phyloP scores from a whole-genome alignment of 2,888 invertebrate genomes.

The Xestoiulus laeticollis region DNA sequence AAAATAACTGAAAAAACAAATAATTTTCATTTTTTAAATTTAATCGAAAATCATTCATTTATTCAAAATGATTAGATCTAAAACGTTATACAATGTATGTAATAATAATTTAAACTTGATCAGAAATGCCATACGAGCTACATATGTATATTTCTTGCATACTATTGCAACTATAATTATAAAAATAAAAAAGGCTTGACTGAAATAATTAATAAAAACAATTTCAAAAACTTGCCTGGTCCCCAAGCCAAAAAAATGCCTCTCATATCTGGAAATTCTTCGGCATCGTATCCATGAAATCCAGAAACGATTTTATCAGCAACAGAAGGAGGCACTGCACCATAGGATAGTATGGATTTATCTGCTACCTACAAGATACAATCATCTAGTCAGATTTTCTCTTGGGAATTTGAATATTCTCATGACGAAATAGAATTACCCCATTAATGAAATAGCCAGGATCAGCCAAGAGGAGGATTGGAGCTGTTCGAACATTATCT shows the following conservation, averaged over 20 bases:
- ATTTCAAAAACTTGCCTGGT: conserved; percentile 59
- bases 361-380: neutral
- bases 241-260: conserved; percentile 62
- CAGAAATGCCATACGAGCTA: neutral
- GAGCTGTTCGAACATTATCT: conserved; percentile 61
- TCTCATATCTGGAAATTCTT: conserved; percentile 60
- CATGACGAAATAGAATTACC: neutral
- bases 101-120: neutral
- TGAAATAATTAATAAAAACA: neutral
- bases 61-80: no score
- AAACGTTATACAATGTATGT: no score
- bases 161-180: neutral
- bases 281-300: conserved; percentile 60
- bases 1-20: no score
- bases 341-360: conserved; percentile 49
- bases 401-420: neutral
- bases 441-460: conserved; percentile 59
- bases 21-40: neutral
- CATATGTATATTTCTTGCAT: no score
- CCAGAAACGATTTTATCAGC: conserved; percentile 46
- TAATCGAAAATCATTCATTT: neutral
- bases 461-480: conserved; percentile 62
- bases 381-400: neutral
- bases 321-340: conserved; percentile 19
- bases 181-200: neutral